phyloP scores from a whole-genome alignment of 2,113 vertebrate genomes.

The Alligator sinensis region DNA sequence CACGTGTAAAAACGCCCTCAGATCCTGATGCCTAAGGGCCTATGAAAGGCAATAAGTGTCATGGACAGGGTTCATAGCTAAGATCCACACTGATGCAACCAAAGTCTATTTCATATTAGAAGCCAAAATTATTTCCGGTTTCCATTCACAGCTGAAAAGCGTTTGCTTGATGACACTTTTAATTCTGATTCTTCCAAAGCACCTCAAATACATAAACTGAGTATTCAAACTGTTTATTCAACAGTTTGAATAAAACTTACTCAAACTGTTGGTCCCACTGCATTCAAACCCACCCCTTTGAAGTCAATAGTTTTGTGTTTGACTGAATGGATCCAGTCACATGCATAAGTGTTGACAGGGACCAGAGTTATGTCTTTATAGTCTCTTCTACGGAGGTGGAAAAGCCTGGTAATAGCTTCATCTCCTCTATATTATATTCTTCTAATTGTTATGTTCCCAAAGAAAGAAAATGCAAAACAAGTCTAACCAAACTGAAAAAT shows the following conservation, averaged over 20 bases:
- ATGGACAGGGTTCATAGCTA: not conserved
- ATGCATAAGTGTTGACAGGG: not conserved
- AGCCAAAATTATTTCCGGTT: not conserved
- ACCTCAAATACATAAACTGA: not conserved
- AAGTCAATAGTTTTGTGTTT: not conserved
- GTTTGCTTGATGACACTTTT: not conserved
- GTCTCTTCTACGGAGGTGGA: not conserved
- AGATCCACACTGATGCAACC: not conserved
- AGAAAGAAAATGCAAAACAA: not conserved
- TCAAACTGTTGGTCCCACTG: not conserved
- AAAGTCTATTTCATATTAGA: not conserved
- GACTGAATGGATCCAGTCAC: not conserved
- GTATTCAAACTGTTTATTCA: too few species aligned
- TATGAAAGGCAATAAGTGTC: not conserved
- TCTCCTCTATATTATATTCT: not conserved
- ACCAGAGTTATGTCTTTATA: not conserved
- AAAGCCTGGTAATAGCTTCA: not conserved
- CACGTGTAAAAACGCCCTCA: too few species aligned
- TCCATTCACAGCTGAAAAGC: not conserved
- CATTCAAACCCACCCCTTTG: not conserved
- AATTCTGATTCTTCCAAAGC: not conserved
- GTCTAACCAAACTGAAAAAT: not conserved
- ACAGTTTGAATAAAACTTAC: not conserved
- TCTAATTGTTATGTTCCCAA: not conserved
- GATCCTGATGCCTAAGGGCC: not conserved